Evolutionary conservation across 2,888 invertebrate species (phyloP).

Genomic region (Venusia cambrica): DNA sequence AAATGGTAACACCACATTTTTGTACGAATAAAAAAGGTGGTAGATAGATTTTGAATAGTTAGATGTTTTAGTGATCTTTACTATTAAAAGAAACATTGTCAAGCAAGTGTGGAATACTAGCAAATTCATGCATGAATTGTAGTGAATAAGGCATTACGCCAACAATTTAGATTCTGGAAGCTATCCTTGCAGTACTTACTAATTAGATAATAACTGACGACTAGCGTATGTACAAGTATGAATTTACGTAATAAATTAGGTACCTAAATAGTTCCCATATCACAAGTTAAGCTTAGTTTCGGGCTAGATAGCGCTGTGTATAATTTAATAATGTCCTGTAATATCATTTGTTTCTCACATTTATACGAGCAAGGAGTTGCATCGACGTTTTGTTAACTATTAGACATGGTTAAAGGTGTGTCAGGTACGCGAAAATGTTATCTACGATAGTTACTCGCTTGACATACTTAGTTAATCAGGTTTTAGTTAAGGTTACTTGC

Average conservation of each 20-base stretch:
- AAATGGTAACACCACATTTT: too few species aligned
- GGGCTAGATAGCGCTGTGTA: too few species aligned
- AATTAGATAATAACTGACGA: slow-evolving; percentile 11
- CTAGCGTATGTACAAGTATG: too few species aligned
- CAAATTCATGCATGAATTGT: slow-evolving; percentile 5
- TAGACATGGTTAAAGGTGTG: slow-evolving; percentile 8
- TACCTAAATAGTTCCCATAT: too few species aligned
- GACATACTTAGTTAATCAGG: slow-evolving; percentile 6
- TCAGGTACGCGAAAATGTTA: slow-evolving; percentile 3
- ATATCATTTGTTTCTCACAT: slow-evolving; percentile 7
- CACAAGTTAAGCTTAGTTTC: too few species aligned
- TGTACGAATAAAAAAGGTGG: too few species aligned
- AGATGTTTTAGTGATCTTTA: too few species aligned
- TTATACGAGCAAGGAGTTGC: slow-evolving; percentile 4
- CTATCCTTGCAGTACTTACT: slow-evolving; percentile 8
- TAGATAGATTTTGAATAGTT: too few species aligned
- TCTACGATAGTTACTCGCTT: slow-evolving; percentile 9
- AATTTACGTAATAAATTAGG: too few species aligned
- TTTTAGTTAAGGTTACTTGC: slow-evolving; percentile 5
- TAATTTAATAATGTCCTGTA: slow-evolving; percentile 4
- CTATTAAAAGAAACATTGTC: slow-evolving; percentile 9
- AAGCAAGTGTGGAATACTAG: too few species aligned
- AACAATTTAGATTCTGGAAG: slow-evolving; percentile 10
- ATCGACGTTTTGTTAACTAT: slow-evolving; percentile 2
- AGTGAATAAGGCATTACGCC: slow-evolving; percentile 4